These are phyloP conservation scores for Aleadryas rufinucha DNA, from an alignment of 2,113 vertebrate genomes.

Conservation along the genomic window DNA sequence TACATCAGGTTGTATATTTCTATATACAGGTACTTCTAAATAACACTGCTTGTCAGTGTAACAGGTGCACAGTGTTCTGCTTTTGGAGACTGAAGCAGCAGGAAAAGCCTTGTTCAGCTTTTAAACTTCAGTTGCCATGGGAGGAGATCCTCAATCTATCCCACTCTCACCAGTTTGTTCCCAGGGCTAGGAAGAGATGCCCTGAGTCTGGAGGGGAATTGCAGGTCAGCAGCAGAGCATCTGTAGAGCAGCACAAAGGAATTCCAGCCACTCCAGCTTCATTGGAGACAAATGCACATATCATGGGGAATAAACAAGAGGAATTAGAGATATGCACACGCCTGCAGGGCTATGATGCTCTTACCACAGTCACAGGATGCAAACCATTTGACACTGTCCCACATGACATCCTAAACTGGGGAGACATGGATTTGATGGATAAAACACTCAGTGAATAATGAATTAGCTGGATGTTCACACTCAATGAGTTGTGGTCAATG, in stretches of 20 bases:
- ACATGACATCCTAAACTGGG: neutral
- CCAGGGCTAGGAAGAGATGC: neutral
- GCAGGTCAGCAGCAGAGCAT: neutral
- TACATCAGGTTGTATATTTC: neutral
- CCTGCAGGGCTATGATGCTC: neutral
- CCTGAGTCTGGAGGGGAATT: neutral
- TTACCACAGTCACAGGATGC: neutral
- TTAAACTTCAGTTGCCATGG: neutral
- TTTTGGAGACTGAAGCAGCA: neutral
- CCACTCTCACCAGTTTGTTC: neutral
- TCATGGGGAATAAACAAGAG: neutral
- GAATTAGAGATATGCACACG: neutral
- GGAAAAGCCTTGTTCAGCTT: neutral
- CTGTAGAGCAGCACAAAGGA: neutral
- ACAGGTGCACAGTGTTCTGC: neutral
- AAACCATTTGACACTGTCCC: neutral
- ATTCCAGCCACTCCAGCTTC: neutral
- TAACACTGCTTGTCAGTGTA: neutral
- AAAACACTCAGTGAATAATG: neutral
- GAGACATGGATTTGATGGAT: neutral
- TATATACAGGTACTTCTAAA: neutral
- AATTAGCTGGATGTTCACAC: neutral
- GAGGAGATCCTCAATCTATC: neutral
- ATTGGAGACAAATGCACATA: neutral
- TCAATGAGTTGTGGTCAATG: neutral